These are phyloP conservation scores for Cordilura impudica DNA, from an alignment of 2,888 invertebrate genomes.

Conservation along the genomic window DNA sequence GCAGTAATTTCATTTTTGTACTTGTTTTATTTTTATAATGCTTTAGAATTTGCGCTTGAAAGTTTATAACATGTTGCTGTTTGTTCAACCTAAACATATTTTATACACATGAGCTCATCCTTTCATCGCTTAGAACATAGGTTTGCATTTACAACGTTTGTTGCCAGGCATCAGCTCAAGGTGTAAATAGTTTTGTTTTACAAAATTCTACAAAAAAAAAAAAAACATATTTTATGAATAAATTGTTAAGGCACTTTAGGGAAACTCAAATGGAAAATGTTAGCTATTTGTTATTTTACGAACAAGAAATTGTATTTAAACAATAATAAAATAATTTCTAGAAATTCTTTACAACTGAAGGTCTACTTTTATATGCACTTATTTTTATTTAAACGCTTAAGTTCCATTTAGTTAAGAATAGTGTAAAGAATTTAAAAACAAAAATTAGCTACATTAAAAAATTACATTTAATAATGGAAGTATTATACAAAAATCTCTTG, in stretches of 20 bases:
- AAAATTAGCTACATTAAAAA: too few relatives aligned
- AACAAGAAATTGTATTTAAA: too few relatives aligned
- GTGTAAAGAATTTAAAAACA: too few relatives aligned
- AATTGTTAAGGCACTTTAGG: conserved; percentile 50
- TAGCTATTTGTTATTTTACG: neutral
- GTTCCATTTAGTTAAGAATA: too few relatives aligned
- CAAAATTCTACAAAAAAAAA: neutral
- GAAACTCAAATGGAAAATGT: conserved; percentile 44
- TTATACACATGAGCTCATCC: conserved; percentile 56
- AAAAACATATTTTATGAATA: conserved; percentile 21
- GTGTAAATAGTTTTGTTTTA: conserved; percentile 41
- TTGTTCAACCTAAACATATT: conserved; percentile 31
- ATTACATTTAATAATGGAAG: too few relatives aligned
- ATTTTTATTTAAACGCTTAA: too few relatives aligned
- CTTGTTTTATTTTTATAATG: too few relatives aligned
- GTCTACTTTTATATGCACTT: too few relatives aligned
- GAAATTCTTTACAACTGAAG: too few relatives aligned
- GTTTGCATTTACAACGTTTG: neutral
- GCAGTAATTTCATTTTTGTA: too few relatives aligned
- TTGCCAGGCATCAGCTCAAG: conserved; percentile 40
- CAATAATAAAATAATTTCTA: too few relatives aligned
- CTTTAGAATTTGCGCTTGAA: conserved; percentile 20
- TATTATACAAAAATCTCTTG: too few relatives aligned
- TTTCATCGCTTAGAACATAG: conserved; percentile 43
- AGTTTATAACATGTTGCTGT: neutral